Evolutionary conservation across 1,140 invertebrate genomes (phyloP), one percentile per base, ranked within the genome.

Genomic region (Arctopsyche grandis): DNA sequence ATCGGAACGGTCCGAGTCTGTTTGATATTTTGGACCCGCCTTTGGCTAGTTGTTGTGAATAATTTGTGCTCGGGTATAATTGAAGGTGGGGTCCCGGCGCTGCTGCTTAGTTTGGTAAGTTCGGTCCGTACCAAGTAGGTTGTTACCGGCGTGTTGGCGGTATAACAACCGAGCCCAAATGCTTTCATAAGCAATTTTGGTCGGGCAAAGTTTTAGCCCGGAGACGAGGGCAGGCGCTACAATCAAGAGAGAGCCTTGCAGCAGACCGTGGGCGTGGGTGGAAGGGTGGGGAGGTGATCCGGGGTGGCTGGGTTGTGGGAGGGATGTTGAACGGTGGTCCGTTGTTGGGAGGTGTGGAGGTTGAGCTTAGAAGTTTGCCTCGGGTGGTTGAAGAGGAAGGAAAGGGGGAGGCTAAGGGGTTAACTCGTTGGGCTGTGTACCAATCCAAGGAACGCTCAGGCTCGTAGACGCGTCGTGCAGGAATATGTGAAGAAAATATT

Each of bases 141-240:
- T 76, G 74, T 76, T 76, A 38, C 74, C 74, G 74, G 22, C 46
- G 58, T 63, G 46, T 63, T 26, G 81, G 75, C 58, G 81, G 77
- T 80, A 80, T 82, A 82, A 82, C 81, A 80, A 80, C 79, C 76
- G 46, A 71, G 60, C 79, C 80, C 70, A 77, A 80, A 80, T 80
- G 81, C 81, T 82, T 82, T 82, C 81, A 82, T 82, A 82, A 82
- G 81, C 81, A 82, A 82, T 82, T 82, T 82, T 56, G 79, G 81
- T 76, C 58, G 75, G 81, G 56, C 73, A 82, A 82, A 82, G 81
- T 82, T 82, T 82, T 60, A 77, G 78, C 48, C 75, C 56, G 78
- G 79, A 79, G 76, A 75, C 63, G 79, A 60, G 75, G 63, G 63
- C 26, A 43, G 79, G 75, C 52, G 63, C 56, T 79, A 79, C 70